phyloP scores from a whole-genome alignment of 2,888 invertebrate species.

The Itoplectis maculator region DNA sequence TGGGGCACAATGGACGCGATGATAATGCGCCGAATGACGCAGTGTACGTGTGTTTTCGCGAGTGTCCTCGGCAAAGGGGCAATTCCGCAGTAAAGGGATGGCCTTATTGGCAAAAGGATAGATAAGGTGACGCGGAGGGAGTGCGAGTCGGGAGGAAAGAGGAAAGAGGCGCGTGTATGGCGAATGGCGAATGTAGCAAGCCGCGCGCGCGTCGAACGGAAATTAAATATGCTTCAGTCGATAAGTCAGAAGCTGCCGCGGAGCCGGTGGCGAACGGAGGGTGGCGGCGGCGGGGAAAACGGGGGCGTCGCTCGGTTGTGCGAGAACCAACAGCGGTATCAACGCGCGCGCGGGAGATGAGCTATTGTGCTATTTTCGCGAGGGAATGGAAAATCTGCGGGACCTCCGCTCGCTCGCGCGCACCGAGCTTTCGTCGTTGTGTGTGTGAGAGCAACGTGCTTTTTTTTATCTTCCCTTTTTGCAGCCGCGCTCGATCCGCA shows the following conservation, averaged over 20 bases:
- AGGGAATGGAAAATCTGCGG: slow-evolving; percentile 78
- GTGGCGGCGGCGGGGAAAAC: slow-evolving; percentile 5
- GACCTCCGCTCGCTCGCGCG: slow-evolving; percentile 58
- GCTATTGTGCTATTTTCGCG: slow-evolving; percentile 83
- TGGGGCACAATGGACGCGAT: slow-evolving; percentile 11
- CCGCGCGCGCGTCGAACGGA: slow-evolving; percentile 79
- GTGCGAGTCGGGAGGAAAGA: slow-evolving; percentile 32
- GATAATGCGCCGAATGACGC: slow-evolving; percentile 47
- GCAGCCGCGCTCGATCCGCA: background rate
- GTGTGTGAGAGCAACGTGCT: background rate
- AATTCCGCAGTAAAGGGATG: slow-evolving; percentile 80
- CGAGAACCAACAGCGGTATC: slow-evolving; percentile 77
- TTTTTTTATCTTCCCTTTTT: slow-evolving; percentile 19
- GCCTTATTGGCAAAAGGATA: slow-evolving; percentile 83
- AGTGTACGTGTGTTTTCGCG: slow-evolving; percentile 27
- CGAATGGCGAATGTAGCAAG: slow-evolving; percentile 49
- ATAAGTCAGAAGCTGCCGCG: slow-evolving; percentile 80
- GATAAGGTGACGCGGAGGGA: slow-evolving; percentile 78
- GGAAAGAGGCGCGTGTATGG: slow-evolving; percentile 63
- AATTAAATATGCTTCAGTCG: slow-evolving; percentile 85
- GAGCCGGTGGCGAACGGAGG: slow-evolving; percentile 45
- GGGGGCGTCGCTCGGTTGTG: slow-evolving; percentile 45
- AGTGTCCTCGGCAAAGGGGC: slow-evolving; percentile 74
- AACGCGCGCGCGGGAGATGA: slow-evolving; percentile 82
- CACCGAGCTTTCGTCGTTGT: slow-evolving; percentile 54